These are phyloP conservation scores for Vultur gryphus DNA, from an alignment of 2,797 vertebrate species.

Conservation along the genomic window DNA sequence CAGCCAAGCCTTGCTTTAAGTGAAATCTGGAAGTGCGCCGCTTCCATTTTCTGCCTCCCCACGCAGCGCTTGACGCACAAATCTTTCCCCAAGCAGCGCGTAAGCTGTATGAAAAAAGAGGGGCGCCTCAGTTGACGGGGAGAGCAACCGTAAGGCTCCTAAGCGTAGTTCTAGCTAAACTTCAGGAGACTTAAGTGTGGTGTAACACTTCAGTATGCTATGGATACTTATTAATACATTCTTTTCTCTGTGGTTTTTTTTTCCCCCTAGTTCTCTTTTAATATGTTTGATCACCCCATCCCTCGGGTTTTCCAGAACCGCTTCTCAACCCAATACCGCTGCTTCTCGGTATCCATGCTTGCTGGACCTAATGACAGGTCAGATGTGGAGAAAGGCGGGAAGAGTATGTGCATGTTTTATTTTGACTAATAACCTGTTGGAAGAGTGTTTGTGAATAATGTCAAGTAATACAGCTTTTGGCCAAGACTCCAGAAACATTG, in stretches of 20 bases:
- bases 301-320: conserved; percentile 94
- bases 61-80: neutral
- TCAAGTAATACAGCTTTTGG: neutral
- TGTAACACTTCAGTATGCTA: rapidly evolving
- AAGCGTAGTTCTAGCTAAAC: rapidly evolving
- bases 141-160: rapidly evolving
- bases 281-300: conserved; percentile 90
- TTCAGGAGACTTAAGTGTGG: neutral
- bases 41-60: neutral
- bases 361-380: conserved; percentile 98
- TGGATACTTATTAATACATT: rapidly evolving
- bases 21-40: neutral
- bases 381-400: conserved; percentile 99
- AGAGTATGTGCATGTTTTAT: conserved; percentile 85
- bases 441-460: neutral
- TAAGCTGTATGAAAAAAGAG: neutral
- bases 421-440: conserved; percentile 49
- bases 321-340: conserved; percentile 98
- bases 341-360: conserved; percentile 97
- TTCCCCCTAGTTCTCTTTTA: conserved; percentile 75
- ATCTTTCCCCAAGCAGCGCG: too few species aligned
- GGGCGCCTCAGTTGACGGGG: neutral
- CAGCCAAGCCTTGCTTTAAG: neutral
- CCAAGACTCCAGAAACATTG: neutral
- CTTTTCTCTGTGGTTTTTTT: neutral